phyloP scores from a whole-genome alignment of 2,113 vertebrate species.

The Abramis brama region DNA sequence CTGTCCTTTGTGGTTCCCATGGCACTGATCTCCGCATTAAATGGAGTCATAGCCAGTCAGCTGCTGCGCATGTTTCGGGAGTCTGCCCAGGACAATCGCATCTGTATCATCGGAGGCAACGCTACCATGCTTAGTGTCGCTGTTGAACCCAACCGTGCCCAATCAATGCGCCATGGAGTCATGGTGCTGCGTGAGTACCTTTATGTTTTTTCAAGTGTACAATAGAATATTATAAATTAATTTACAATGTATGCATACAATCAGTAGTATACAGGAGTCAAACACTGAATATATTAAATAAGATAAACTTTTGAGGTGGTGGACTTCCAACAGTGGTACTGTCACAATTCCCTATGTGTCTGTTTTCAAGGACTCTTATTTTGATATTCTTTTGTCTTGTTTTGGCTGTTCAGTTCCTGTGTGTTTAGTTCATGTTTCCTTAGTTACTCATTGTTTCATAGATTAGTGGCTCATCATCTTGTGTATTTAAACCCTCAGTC shows the following conservation, averaged over 20 bases:
- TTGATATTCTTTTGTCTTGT: too few relatives aligned
- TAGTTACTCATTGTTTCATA: too few relatives aligned
- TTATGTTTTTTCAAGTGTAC: neutral
- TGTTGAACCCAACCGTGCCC: constrained; percentile 87
- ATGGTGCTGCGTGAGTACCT: constrained; percentile 87
- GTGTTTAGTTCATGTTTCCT: too few relatives aligned
- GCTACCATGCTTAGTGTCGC: constrained; percentile 83
- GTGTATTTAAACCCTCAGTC: too few relatives aligned
- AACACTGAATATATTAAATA: neutral
- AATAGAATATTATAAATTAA: neutral
- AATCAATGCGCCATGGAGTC: constrained; percentile 92
- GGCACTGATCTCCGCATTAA: constrained; percentile 88
- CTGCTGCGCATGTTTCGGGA: constrained; percentile 90
- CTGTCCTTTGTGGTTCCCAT: constrained; percentile 93
- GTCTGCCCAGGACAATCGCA: constrained; percentile 85
- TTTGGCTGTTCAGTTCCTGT: too few relatives aligned
- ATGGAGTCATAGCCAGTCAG: constrained; percentile 94
- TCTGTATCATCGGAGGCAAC: constrained; percentile 82
- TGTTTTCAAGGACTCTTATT: too few relatives aligned
- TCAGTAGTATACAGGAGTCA: neutral
- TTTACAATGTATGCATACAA: neutral
- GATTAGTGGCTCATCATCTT: too few relatives aligned
- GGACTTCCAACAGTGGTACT: neutral
- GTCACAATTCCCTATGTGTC: too few relatives aligned
- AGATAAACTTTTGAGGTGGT: neutral